A percentile compares a stretch with the other conserved stretches of the same genome.
These are phyloP conservation scores for Buphagus erythrorhynchus DNA, from an alignment of 2,797 vertebrate genomes.

Conservation along the genomic window DNA sequence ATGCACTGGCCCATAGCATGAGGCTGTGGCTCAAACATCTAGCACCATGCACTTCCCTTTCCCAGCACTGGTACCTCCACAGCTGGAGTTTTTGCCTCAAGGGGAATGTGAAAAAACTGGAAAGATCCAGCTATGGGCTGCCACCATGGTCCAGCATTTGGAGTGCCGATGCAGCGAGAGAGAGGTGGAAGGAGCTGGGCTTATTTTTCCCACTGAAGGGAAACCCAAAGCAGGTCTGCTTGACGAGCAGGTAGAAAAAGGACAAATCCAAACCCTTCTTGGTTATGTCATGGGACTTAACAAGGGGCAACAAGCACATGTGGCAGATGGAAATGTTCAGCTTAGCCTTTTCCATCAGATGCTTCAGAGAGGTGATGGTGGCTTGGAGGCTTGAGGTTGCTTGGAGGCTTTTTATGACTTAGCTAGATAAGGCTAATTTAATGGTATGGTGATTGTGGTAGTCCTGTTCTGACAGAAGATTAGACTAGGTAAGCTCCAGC, in stretches of 20 bases:
- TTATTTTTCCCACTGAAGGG: background rate
- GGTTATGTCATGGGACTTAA: background rate
- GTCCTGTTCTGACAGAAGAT: background rate
- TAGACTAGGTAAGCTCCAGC: background rate
- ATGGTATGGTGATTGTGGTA: background rate
- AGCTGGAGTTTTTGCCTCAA: background rate
- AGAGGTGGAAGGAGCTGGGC: background rate
- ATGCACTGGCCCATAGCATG: accelerated
- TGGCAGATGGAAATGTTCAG: background rate
- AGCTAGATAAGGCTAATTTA: background rate
- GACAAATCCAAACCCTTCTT: background rate
- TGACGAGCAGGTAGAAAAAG: background rate
- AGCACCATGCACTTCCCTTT: background rate
- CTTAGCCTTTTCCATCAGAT: background rate
- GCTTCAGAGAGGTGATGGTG: background rate
- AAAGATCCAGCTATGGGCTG: background rate
- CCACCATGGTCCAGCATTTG: background rate
- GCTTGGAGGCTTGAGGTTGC: background rate
- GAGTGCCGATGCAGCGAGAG: accelerated
- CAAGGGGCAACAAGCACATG: background rate
- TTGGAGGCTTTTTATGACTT: background rate
- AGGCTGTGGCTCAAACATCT: background rate
- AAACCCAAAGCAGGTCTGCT: background rate
- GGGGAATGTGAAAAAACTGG: background rate
- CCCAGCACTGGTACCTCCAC: background rate